These are phyloP conservation scores for Ferrisia virgata DNA, from an alignment of 2,888 invertebrate genomes.

Conservation along the genomic window DNA sequence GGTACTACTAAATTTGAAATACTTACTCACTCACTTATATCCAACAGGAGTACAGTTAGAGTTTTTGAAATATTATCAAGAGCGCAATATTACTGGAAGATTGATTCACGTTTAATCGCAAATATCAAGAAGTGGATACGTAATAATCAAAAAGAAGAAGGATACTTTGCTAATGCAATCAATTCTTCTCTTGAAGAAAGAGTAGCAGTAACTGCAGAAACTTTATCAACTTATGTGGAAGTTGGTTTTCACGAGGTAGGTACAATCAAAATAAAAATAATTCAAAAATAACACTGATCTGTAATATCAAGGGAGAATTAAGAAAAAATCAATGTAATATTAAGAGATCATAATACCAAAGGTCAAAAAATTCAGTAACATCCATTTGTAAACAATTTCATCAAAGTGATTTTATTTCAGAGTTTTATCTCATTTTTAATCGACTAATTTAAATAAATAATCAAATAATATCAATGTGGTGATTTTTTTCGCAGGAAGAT, in stretches of 20 bases:
- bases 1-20: neutral
- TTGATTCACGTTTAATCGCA: constrained; percentile 62
- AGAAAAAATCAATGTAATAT: no score
- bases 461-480: neutral
- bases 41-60: constrained; percentile 57
- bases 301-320: no score
- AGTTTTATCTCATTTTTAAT: neutral
- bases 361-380: no score
- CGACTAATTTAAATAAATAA: neutral
- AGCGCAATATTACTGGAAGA: constrained; percentile 62
- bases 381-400: no score
- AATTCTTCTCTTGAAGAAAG: constrained; percentile 57
- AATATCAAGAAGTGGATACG: constrained; percentile 64
- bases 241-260: constrained; percentile 61
- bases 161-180: constrained; percentile 58
- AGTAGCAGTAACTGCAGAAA: constrained; percentile 64
- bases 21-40: neutral
- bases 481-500: neutral
- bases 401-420: no score
- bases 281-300: neutral
- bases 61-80: constrained; percentile 62
- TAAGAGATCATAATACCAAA: no score
- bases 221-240: constrained; percentile 61
- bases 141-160: constrained; percentile 60
- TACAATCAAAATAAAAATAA: neutral